These are phyloP conservation scores for Dryobates pubescens DNA, from an alignment of 2,797 vertebrate species.

Conservation along the genomic window DNA sequence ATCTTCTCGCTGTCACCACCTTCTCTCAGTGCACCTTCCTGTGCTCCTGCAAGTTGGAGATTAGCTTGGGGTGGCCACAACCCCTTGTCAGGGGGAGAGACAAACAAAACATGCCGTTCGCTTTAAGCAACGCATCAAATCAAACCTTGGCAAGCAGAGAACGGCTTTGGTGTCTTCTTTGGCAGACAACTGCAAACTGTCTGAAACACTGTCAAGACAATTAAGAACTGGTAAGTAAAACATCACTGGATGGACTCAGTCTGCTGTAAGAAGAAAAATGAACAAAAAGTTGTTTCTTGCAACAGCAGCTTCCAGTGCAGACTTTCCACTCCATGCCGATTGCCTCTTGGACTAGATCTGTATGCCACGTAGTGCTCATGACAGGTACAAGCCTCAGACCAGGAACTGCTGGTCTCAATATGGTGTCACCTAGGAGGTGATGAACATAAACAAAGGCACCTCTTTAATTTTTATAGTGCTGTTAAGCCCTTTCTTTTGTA, in stretches of 20 bases:
- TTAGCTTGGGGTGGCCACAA: background rate
- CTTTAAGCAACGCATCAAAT: background rate
- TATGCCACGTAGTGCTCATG: background rate
- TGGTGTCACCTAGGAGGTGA: conserved; percentile 29
- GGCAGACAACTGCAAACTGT: background rate
- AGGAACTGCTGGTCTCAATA: conserved; percentile 3
- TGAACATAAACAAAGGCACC: conserved; percentile 31
- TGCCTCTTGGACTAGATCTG: background rate
- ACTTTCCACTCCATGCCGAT: background rate
- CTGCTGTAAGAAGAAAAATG: background rate
- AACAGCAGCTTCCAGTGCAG: background rate
- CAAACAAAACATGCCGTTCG: accelerated
- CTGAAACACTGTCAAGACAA: background rate
- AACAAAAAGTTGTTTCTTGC: background rate
- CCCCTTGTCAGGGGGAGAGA: background rate
- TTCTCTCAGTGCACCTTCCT: background rate
- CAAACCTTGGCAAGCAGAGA: background rate
- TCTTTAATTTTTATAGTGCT: conserved; percentile 38
- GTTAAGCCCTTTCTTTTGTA: conserved; percentile 46
- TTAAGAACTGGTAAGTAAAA: background rate
- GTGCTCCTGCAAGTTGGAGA: background rate
- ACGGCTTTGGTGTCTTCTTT: background rate
- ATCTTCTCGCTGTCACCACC: background rate
- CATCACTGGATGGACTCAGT: background rate
- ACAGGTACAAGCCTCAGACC: background rate